phyloP scores from a whole-genome alignment of 2,797 vertebrate species.

The Anas georgica region DNA sequence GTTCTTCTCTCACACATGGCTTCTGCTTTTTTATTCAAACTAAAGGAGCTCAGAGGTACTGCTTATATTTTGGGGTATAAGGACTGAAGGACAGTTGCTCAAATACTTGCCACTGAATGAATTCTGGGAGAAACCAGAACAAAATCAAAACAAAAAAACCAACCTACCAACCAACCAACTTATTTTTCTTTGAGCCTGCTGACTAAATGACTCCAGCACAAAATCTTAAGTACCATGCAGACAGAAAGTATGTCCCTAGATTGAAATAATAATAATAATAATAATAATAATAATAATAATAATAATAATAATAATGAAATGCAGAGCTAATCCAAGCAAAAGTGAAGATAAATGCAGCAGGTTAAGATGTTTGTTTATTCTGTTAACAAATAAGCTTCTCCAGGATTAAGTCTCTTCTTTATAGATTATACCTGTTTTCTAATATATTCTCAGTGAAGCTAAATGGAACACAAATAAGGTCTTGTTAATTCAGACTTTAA shows the following conservation, averaged over 20 bases:
- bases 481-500: slow-evolving; percentile 2
- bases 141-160: not conserved
- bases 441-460: slow-evolving; percentile 1
- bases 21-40: not conserved
- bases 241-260: not conserved
- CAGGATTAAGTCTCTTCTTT: slow-evolving; percentile 29
- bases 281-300: not conserved
- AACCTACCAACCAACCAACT: too few species aligned
- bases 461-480: not conserved
- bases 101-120: not conserved
- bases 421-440: slow-evolving; percentile 17
- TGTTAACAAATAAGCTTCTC: slow-evolving; percentile 28
- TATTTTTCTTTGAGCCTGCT: not conserved
- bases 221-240: not conserved
- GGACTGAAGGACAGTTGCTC: not conserved
- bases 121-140: not conserved
- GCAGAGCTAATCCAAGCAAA: not conserved
- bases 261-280: not conserved
- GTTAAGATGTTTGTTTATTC: slow-evolving; percentile 38
- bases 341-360: slow-evolving; percentile 6
- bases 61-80: not conserved
- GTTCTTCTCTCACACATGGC: not conserved
- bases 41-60: not conserved
- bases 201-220: not conserved
- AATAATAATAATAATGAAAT: not conserved